Conservation (phyloP, 2,113 vertebrate species). For the Carassius auratus region DNA sequence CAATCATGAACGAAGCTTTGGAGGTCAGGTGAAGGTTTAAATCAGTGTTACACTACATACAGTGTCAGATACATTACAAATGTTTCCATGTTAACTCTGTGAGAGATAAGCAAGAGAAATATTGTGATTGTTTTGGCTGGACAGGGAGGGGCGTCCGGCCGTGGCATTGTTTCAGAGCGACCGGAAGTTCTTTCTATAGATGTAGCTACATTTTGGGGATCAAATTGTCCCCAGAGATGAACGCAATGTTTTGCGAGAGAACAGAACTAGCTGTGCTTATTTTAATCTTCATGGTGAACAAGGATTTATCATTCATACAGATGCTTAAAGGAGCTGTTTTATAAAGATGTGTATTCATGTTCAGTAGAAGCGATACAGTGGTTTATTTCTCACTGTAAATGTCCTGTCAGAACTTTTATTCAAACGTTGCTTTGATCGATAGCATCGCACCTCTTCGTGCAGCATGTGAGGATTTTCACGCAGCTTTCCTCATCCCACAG, state of each 20-base stretch:
- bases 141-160: slow-evolving; percentile 58
- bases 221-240: background rate
- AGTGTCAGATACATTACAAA: background rate
- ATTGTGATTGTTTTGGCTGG: slow-evolving; percentile 41
- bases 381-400: background rate
- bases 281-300: background rate
- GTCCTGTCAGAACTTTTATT: background rate
- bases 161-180: slow-evolving; percentile 65
- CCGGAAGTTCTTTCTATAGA: slow-evolving; percentile 44
- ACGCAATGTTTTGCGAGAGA: background rate
- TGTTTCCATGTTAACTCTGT: background rate
- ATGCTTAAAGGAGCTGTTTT: background rate
- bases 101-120: slow-evolving; percentile 37
- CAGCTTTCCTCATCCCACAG: background rate
- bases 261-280: too few species aligned
- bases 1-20: background rate
- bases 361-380: too few species aligned
- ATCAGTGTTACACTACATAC: background rate
- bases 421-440: background rate
- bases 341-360: background rate
- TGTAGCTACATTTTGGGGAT: background rate
- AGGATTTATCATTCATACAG: background rate
- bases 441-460: background rate
- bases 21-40: background rate
- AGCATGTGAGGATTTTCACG: background rate